Base-by-base conservation (phyloP, 2,113 vertebrate genomes). In the Himantopus leucocephalus region DNA sequence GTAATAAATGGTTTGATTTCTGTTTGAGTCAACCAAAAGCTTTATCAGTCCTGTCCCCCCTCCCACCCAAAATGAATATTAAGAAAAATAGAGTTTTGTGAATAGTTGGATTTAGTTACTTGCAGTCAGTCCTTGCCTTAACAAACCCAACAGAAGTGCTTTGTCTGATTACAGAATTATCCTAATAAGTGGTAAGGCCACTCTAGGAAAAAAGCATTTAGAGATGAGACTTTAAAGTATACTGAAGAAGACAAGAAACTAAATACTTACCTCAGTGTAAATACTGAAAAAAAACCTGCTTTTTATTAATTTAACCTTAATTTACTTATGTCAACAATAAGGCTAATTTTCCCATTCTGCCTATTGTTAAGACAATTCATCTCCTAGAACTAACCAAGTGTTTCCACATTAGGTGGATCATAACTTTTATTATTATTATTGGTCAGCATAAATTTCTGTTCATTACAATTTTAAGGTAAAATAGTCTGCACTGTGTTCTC, bases 41-140 rank as follows among this genome's bases (percentile, higher is more conserved):
- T 12, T 45, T 45, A 26, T 23, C 2, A 12, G 8, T 64, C 17
- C 17, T 14, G 6, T 20, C 7, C 14, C 12, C 10, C 1, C 6
- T 24, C 0, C 6, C 2, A 5, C 3, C 6, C 7, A 0, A 6
- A 32, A 23, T 10, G 9, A 59, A 64, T 73, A 64, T 14, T 34
- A 35, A 55, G 4, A 35, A 87, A 77, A 92, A 52, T 1, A 30
- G 0, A 22, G 1, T 20, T 60, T n/a, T 37, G 21, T 59, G 2
- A 56, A 30, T 60, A 56, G 48, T 3, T 48, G 1, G 66, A 56
- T 4, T 39, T 48, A 76, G 15, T 35, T 13, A 52, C 20, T 63
- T 75, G 11, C 3, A 45, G 20, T 45, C 8, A 52, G 14, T 45
- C 20, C 8, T 58, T 85, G 2, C 7, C 6, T 5, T 63, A 53